Evolutionary conservation across 2,888 invertebrate species (phyloP).

Genomic region (Ichneumoninae sp.): DNA sequence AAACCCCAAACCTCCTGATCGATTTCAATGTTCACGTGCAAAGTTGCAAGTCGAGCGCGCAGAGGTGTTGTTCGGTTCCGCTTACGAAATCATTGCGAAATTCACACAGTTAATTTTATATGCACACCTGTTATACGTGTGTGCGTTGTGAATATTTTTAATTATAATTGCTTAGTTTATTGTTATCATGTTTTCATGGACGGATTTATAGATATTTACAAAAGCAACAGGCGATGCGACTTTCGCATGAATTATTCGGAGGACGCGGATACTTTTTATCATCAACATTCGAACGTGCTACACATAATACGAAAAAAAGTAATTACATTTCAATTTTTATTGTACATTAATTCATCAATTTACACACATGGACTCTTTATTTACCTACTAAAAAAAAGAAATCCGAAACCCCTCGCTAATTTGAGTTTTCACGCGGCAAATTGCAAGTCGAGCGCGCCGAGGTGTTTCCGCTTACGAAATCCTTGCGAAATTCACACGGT

Average conservation of each 20-base stretch:
- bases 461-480: background rate
- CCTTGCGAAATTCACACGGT: background rate
- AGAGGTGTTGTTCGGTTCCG: too few species aligned
- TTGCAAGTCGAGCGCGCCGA: background rate
- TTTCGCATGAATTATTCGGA: background rate
- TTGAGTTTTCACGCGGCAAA: background rate
- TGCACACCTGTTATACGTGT: background rate
- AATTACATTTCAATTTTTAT: background rate
- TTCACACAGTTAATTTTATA: background rate
- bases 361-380: background rate
- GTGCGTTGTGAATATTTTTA: background rate
- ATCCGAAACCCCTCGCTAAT: background rate
- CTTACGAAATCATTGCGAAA: too few species aligned
- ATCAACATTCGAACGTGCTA: background rate
- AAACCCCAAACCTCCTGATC: background rate
- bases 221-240: background rate
- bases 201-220: slow-evolving; percentile 50
- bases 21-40: background rate
- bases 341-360: background rate
- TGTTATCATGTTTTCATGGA: slow-evolving; percentile 11
- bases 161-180: too few species aligned
- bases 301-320: background rate
- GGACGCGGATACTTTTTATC: background rate
- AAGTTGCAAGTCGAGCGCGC: background rate
- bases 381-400: background rate